Percentiles rank a stretch among this genome's conserved stretches.
These are phyloP conservation scores for Himantopus leucocephalus DNA, from an alignment of 2,113 vertebrate genomes.

Conservation along the genomic window DNA sequence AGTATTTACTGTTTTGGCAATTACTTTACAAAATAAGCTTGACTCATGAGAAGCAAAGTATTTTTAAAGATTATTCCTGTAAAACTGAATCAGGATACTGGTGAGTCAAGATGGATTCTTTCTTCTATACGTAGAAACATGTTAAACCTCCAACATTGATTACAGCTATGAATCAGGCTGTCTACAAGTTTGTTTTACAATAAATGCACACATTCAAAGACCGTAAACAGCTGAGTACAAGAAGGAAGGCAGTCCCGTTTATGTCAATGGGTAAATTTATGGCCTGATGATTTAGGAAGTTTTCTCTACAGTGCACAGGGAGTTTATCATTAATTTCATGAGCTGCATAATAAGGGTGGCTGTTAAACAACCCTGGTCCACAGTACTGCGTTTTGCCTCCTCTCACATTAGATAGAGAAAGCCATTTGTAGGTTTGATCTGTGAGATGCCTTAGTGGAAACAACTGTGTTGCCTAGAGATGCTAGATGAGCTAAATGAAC, in stretches of 20 bases:
- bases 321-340: neutral
- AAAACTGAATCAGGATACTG: neutral
- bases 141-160: neutral
- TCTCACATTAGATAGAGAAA: neutral
- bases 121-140: neutral
- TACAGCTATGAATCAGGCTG: neutral
- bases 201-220: neutral
- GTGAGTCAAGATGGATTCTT: neutral
- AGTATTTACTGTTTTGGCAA: neutral
- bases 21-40: neutral
- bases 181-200: neutral
- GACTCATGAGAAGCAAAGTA: neutral
- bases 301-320: neutral
- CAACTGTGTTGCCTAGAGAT: neutral
- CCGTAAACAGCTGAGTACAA: neutral
- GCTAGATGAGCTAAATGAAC: neutral
- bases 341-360: neutral
- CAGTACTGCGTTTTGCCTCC: neutral
- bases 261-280: neutral
- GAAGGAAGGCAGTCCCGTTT: neutral
- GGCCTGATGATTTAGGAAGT: neutral
- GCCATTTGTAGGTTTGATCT: neutral
- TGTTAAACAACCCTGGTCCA: neutral
- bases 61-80: neutral
- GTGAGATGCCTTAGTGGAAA: neutral